A percentile compares a stretch with the other conserved stretches of the same genome.
Conservation (phyloP, 2,888 invertebrate species). For the Noctua janthe region DNA sequence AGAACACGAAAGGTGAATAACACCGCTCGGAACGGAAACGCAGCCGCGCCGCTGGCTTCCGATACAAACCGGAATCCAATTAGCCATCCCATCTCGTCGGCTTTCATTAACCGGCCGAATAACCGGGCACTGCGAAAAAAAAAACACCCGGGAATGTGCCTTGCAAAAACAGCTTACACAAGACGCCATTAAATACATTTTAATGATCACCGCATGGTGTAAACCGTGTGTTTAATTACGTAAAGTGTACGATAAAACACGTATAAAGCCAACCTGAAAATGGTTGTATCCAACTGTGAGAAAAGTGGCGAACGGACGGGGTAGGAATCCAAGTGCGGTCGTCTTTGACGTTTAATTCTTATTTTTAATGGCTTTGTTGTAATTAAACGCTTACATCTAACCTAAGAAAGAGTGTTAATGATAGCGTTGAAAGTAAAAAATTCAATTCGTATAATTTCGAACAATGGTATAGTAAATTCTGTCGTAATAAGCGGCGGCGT, state of each 20-base stretch:
- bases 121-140: constrained; percentile 78
- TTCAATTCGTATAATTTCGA: constrained; percentile 3
- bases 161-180: constrained; percentile 77
- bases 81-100: constrained; percentile 83
- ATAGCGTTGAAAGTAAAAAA: constrained; percentile 11
- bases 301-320: constrained; percentile 60
- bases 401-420: constrained; percentile 10
- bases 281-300: constrained; percentile 68
- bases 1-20: constrained; percentile 78
- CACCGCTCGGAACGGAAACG: constrained; percentile 76
- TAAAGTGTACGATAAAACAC: constrained; percentile 76
- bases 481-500: constrained; percentile 23
- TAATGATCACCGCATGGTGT: constrained; percentile 75
- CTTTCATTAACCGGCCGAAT: constrained; percentile 83
- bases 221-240: constrained; percentile 78
- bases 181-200: constrained; percentile 80
- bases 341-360: constrained; percentile 58
- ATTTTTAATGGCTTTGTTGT: constrained; percentile 49
- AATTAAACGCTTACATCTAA: constrained; percentile 33
- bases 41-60: constrained; percentile 77
- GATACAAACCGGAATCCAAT: constrained; percentile 87
- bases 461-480: constrained; percentile 25
- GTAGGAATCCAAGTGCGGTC: constrained; percentile 54
- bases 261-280: constrained; percentile 68
- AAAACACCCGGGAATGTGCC: constrained; percentile 74